A percentile compares a stretch with the other conserved stretches of the same genome.
Conservation (phyloP, 2,888 invertebrate genomes). For the Latrodectus hesperus region DNA sequence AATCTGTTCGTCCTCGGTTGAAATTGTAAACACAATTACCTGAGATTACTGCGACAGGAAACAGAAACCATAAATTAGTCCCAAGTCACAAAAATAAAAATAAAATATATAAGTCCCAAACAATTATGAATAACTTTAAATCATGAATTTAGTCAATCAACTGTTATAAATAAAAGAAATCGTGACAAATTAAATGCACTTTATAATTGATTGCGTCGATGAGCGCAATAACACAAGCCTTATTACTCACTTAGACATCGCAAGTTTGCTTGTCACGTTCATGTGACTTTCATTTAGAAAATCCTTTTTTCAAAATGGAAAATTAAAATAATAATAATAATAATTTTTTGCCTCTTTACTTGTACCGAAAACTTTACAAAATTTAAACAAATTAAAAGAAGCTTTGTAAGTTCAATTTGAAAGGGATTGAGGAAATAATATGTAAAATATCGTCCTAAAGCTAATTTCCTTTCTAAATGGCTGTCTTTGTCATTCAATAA, state of each 20-base stretch:
- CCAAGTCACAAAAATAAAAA: background rate
- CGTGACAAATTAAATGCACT: background rate
- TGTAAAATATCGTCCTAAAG: too few relatives aligned
- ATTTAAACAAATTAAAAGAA: too few relatives aligned
- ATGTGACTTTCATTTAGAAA: constrained; percentile 13
- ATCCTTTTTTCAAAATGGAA: too few relatives aligned
- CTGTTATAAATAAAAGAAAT: background rate
- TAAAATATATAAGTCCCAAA: constrained; percentile 7
- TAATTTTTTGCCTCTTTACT: too few relatives aligned
- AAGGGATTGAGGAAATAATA: too few relatives aligned
- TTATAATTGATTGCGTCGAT: constrained; percentile 22
- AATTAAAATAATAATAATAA: too few relatives aligned
- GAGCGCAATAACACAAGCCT: constrained; percentile 53
- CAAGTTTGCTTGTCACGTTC: constrained; percentile 49
- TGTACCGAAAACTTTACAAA: too few relatives aligned
- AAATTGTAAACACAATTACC: constrained; percentile 17
- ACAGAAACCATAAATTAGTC: constrained; percentile 36
- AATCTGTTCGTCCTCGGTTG: background rate
- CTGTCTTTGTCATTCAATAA: too few relatives aligned
- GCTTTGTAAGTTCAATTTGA: too few relatives aligned
- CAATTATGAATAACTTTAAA: background rate
- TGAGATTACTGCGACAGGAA: background rate
- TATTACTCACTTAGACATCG: constrained; percentile 11
- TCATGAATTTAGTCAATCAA: background rate
- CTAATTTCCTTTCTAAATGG: too few relatives aligned